These are phyloP conservation scores for Carollia perspicillata DNA, from an alignment of 2,113 vertebrate species.

Conservation along the genomic window DNA sequence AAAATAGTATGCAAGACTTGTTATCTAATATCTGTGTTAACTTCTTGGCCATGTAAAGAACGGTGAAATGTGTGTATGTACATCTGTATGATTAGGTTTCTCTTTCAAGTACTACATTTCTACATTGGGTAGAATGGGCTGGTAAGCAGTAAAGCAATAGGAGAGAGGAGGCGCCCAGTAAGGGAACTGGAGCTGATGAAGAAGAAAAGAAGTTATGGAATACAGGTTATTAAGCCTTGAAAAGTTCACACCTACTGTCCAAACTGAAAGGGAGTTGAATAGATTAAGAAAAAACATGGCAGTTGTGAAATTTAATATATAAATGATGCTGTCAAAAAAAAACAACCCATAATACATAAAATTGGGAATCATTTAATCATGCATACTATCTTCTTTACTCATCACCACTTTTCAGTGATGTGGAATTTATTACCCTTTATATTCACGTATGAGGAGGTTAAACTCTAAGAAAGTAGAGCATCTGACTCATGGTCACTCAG, in stretches of 20 bases:
- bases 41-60: neutral
- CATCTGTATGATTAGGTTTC: neutral
- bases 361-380: neutral
- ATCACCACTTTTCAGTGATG: neutral
- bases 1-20: neutral
- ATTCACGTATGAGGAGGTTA: neutral
- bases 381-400: neutral
- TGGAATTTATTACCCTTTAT: neutral
- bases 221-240: neutral
- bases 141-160: neutral
- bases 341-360: neutral
- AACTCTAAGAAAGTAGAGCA: neutral
- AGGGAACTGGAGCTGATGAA: neutral
- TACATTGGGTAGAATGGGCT: neutral
- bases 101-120: neutral
- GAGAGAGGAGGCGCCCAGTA: neutral
- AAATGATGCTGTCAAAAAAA: neutral
- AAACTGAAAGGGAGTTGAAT: neutral
- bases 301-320: neutral
- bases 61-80: neutral
- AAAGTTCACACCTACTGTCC: neutral
- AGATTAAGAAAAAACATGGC: neutral
- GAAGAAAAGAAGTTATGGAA: neutral
- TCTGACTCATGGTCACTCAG: neutral
- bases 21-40: neutral